A percentile compares a stretch with the other conserved stretches of the same genome.
Evolutionary conservation across 2,113 vertebrate species (phyloP).

Genomic region (Lasiurus borealis): DNA sequence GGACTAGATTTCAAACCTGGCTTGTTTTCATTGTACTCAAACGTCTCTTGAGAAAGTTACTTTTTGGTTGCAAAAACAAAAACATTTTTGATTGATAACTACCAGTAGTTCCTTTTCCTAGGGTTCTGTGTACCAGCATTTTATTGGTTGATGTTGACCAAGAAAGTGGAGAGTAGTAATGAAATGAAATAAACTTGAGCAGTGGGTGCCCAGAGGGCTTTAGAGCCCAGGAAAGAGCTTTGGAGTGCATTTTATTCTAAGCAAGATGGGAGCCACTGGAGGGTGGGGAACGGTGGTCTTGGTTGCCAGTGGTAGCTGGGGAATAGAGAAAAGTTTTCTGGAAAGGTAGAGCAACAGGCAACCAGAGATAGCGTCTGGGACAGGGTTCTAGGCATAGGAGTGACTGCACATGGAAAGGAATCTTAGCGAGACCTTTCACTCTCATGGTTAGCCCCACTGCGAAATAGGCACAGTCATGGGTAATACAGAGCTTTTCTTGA

Average conservation of each 20-base stretch:
- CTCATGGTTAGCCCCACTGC: background rate
- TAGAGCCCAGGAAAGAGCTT: background rate
- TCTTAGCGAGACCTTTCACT: background rate
- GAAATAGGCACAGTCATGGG: background rate
- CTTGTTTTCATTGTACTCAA: background rate
- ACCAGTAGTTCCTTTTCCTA: background rate
- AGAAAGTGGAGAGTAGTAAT: background rate
- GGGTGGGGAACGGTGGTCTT: background rate
- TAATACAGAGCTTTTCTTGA: background rate
- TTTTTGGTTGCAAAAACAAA: slow-evolving; percentile 10
- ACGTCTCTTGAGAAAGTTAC: background rate
- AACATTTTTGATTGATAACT: background rate
- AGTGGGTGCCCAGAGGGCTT: background rate
- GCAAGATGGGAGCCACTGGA: background rate
- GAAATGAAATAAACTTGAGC: background rate
- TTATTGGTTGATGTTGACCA: background rate
- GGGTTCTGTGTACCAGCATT: background rate
- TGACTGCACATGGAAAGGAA: background rate
- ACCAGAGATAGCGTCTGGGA: background rate
- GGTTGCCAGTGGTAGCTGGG: background rate
- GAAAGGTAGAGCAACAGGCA: background rate
- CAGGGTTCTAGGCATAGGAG: background rate
- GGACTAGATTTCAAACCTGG: background rate
- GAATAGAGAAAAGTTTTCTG: background rate
- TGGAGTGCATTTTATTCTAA: background rate